Conservation (phyloP, 2,888 invertebrate species). For the Scelioninae gen. 2 region DNA sequence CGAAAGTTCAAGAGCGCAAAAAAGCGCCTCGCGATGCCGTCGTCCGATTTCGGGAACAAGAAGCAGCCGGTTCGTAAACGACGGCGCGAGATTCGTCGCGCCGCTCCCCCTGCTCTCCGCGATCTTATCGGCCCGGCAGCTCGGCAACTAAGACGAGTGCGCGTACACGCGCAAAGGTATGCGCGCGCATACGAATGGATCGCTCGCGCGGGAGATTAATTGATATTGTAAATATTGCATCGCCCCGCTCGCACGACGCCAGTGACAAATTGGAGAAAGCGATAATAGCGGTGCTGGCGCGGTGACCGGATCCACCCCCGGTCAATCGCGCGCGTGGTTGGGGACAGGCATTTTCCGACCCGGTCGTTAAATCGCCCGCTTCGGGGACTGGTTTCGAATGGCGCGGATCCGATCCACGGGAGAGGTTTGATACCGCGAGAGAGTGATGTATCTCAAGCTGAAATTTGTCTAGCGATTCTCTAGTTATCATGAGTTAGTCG, state of each 20-base stretch:
- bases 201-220: conserved; percentile 64
- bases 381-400: conserved; percentile 42
- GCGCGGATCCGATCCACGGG: conserved; percentile 23
- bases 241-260: conserved; percentile 61
- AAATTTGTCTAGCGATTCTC: too few relatives aligned
- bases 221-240: conserved; percentile 68
- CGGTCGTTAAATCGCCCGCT: conserved; percentile 2
- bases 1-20: too few relatives aligned
- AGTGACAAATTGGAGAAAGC: conserved; percentile 70
- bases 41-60: conserved; percentile 19
- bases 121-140: conserved; percentile 64
- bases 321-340: conserved; percentile 42
- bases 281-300: conserved; percentile 62
- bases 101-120: conserved; percentile 65
- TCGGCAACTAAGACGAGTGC: conserved; percentile 54
- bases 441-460: too few relatives aligned
- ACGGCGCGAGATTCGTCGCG: conserved; percentile 33
- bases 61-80: conserved; percentile 9
- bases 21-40: too few relatives aligned
- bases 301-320: conserved; percentile 59
- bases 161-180: conserved; percentile 27
- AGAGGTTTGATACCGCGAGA: too few relatives aligned
- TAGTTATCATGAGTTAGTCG: too few relatives aligned
- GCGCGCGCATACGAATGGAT: conserved; percentile 56
- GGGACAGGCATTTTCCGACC: conserved; percentile 61